Base-by-base conservation (phyloP, 2,797 vertebrate species). In the Xenentodon cancila region DNA sequence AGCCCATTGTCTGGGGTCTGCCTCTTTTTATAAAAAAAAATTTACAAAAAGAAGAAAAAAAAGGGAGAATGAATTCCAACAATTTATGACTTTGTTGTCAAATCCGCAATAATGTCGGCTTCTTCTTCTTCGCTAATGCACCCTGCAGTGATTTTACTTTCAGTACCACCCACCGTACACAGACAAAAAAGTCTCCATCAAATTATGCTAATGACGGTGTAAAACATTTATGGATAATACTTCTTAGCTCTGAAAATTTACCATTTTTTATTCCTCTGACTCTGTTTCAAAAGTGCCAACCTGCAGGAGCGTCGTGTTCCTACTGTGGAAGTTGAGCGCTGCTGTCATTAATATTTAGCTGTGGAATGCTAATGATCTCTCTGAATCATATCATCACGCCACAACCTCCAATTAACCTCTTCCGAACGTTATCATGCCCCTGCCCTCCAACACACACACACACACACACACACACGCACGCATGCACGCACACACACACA, bases 341-440 rank as follows among this genome's bases (percentile, higher is more conserved):
- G 77, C 69, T 71, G 55, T 88, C 90, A 91, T 90, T 91, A 91
- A 91, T 91, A 90, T 91, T 91, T 91, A 91, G 86, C 81, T 79
- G 17, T 57, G 76, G 76, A 87, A 90, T 90, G 87, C 88, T 91
- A 91, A 91, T 87, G 88, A 88, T 87, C 85, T 77, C 79, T 77
- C 68, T 90, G 89, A 90, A 84, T 91, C 84, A 71, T 89, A 90
- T 86, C 84, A 89, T 87, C 77, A 84, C 17, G 59, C 81, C 73
- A 81, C 86, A 90, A 91, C 90, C 90, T 88, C 88, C 85, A 91
- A 91, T 91, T 91, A 91, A 90, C 88, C 90, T 90, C 80, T 72
- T 61, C 59, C 64, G 72, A 77, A 82, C 79, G 51, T 66, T 70
- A 74, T 74, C 66, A 8, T 51, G 13, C 19, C 66, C 46, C 37